A percentile compares a stretch with the other conserved stretches of the same genome.
phyloP scores from a whole-genome alignment of 2,797 vertebrate species.

The Gymnocypris eckloni region DNA sequence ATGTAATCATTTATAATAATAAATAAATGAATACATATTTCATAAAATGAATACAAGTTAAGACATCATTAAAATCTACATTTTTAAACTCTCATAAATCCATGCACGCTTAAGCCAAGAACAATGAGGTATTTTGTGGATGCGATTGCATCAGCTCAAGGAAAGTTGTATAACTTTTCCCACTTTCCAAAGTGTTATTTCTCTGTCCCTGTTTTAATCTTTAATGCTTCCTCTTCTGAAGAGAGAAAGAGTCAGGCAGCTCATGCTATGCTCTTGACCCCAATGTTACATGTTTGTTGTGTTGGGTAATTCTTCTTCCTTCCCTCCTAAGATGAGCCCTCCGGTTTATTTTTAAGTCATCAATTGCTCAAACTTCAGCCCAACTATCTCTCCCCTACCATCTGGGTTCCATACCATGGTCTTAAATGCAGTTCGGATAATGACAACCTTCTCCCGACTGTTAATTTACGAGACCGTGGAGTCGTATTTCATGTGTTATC shows the following conservation, averaged over 20 bases:
- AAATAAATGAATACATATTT: neutral
- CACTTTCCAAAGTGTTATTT: constrained; percentile 50
- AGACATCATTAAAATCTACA: neutral
- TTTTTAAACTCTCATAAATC: constrained; percentile 12
- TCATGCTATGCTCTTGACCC: constrained; percentile 70
- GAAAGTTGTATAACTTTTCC: constrained; percentile 55
- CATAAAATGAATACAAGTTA: neutral
- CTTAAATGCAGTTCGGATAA: constrained; percentile 89
- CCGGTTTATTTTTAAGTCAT: constrained; percentile 93
- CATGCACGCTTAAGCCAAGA: constrained; percentile 20
- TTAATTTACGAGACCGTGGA: constrained; percentile 88
- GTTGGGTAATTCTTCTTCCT: constrained; percentile 79
- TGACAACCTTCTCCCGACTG: constrained; percentile 91
- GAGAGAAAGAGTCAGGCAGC: constrained; percentile 36
- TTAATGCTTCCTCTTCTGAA: constrained; percentile 38
- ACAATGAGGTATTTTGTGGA: constrained; percentile 34
- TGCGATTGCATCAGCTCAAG: constrained; percentile 52
- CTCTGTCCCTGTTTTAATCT: constrained; percentile 53
- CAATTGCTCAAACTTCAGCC: constrained; percentile 91
- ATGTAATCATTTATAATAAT: neutral
- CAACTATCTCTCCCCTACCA: constrained; percentile 87
- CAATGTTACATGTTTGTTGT: constrained; percentile 71
- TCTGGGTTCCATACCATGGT: constrained; percentile 90
- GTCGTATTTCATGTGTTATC: constrained; percentile 92
- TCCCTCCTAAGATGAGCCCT: constrained; percentile 82